phyloP scores from a whole-genome alignment of 2,888 invertebrate genomes.

The Tolmerus cingulatus region DNA sequence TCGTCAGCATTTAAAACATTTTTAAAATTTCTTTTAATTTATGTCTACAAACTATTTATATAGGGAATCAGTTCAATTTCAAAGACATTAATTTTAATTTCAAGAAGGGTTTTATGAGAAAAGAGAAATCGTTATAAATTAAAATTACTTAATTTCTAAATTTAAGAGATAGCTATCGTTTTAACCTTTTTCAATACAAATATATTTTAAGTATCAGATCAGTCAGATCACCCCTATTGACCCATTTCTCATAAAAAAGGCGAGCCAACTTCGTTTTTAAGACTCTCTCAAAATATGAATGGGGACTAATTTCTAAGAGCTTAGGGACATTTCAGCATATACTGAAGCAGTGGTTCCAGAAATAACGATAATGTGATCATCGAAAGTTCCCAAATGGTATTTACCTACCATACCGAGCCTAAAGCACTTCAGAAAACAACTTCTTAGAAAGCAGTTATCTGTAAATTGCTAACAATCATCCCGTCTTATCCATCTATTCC shows the following conservation, averaged over 20 bases:
- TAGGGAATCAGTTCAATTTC: too few species aligned
- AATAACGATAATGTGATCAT: slow-evolving; percentile 4
- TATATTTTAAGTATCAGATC: too few species aligned
- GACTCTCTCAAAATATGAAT: not conserved
- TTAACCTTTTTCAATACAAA: too few species aligned
- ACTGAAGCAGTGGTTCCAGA: not conserved
- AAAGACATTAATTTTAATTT: too few species aligned
- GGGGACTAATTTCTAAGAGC: not conserved
- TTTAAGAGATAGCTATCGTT: too few species aligned
- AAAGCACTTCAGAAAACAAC: not conserved
- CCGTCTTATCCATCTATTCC: not conserved
- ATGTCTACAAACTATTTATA: too few species aligned
- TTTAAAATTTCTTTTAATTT: too few species aligned
- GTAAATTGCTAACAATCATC: slow-evolving; percentile 10
- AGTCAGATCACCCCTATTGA: too few species aligned
- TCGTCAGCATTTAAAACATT: too few species aligned
- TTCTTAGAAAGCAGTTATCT: slow-evolving; percentile 8
- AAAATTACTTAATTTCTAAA: too few species aligned
- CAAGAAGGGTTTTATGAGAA: too few species aligned
- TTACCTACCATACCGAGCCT: not conserved
- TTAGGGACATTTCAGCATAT: not conserved
- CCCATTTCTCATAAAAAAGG: not conserved
- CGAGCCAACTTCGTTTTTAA: not conserved
- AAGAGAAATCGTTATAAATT: too few species aligned
- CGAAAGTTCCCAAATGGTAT: not conserved